Conservation (phyloP, 2,888 invertebrate genomes). For the Ormyrus pomaceus region DNA sequence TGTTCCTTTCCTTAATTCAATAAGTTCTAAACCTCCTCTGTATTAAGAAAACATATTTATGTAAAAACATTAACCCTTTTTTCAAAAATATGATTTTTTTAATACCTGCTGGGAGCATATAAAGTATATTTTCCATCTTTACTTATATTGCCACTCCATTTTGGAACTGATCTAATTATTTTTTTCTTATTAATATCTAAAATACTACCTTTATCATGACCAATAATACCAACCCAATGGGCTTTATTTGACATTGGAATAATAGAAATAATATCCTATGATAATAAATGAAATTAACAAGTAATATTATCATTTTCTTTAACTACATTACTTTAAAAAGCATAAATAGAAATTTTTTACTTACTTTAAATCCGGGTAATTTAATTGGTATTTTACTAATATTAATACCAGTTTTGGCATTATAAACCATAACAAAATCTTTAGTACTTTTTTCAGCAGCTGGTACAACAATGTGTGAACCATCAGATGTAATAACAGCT, state of each 20-base stretch:
- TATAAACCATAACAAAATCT: constrained; percentile 90
- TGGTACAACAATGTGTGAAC: constrained; percentile 85
- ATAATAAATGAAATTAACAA: constrained; percentile 22
- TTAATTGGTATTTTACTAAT: constrained; percentile 77
- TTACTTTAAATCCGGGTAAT: constrained; percentile 78
- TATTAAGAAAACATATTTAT: constrained; percentile 28
- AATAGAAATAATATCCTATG: constrained; percentile 84
- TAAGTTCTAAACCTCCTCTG: constrained; percentile 94
- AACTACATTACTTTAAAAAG: not conserved
- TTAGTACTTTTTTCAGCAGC: constrained; percentile 89
- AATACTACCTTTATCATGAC: constrained; percentile 92
- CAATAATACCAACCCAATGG: constrained; percentile 91
- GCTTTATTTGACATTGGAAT: constrained; percentile 91
- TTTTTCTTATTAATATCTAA: constrained; percentile 93
- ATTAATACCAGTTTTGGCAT: constrained; percentile 85
- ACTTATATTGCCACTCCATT: constrained; percentile 95
- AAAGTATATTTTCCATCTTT: constrained; percentile 93
- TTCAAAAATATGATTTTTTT: constrained; percentile 1
- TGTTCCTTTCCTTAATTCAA: constrained; percentile 93
- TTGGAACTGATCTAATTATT: constrained; percentile 89
- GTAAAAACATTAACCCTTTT: not conserved
- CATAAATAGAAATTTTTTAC: constrained; percentile 13
- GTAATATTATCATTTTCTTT: constrained; percentile 3
- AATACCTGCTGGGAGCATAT: constrained; percentile 88
- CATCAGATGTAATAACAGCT: constrained; percentile 89